These are phyloP conservation scores for Sipha flava DNA, from an alignment of 1,140 invertebrate genomes.

Conservation along the genomic window DNA sequence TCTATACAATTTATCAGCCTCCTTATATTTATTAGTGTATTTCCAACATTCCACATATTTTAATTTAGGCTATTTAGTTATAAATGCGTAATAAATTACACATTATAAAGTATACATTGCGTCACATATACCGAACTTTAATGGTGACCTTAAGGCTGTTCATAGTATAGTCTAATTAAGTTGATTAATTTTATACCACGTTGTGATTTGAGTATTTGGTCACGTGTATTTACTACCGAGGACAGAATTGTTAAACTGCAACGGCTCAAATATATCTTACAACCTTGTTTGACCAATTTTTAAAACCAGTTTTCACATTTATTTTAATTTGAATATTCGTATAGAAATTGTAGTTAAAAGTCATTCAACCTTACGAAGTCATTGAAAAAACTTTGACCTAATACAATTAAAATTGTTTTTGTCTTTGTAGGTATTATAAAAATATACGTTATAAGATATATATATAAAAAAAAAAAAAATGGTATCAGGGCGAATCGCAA, in stretches of 20 bases:
- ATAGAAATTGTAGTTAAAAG: not conserved
- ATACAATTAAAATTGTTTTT: not conserved
- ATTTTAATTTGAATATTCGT: not conserved
- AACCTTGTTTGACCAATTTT: not conserved
- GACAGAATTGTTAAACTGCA: not conserved
- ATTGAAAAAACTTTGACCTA: not conserved
- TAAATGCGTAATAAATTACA: no score
- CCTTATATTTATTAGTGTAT: no score
- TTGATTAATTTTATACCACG: not conserved
- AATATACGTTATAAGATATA: not conserved
- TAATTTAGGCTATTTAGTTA: no score
- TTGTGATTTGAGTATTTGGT: not conserved
- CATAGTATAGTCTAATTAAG: not conserved
- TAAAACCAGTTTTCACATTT: conserved; percentile 9
- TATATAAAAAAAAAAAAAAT: not conserved
- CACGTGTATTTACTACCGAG: not conserved
- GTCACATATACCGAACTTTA: no score
- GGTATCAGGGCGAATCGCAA: no score
- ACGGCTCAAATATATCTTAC: not conserved
- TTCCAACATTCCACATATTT: no score
- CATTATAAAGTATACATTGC: no score
- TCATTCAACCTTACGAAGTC: conserved; percentile 10
- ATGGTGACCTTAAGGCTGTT: no score
- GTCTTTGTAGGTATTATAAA: not conserved
- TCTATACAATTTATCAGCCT: no score